Evolutionary conservation across 2,113 vertebrate genomes (phyloP), one percentile per base, ranked within the genome.

Genomic region (Semnopithecus entellus): DNA sequence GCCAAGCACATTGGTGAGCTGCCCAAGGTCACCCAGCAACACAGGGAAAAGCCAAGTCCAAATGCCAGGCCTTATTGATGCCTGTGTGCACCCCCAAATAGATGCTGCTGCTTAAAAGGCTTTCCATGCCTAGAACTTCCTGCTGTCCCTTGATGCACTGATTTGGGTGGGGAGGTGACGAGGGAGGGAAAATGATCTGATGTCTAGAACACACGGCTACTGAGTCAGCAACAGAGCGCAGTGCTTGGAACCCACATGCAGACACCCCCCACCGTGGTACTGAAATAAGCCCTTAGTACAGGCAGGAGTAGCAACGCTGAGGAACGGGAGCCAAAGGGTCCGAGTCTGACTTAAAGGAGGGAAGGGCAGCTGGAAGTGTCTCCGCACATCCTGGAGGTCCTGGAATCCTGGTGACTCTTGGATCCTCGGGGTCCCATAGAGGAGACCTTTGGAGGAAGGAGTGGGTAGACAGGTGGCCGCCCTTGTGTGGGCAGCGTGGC

Each of bases 231-330:
- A 3, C 32, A 8, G 43, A 48, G 18, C 0, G 11, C 70, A 20
- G 11, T 1, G 27, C 55, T 14, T 23, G 2, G 14, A 57, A 27
- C 27, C 43, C 27, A 45, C 7, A 38, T 25, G 55, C 27, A 0
- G 0, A 2, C 68, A 10, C 8, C 14, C 2, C 22, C 52, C 35
- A 4, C 52, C 0, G 16, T 50, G 9, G 72, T 12, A 38, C 81
- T 0, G 0, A 59, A 20, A 14, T 0, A 0, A 38, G 59, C 25
- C 0, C 0, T 14, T 4, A 5, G 48, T 38, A 2, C 3, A 0
- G 2, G 3, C 57, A 5, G 8, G 43, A 38, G 23, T 22, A 6
- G 8, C 20, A 1, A 13, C 1, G 66, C 11, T 38, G 32, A 59
- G 50, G 22, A 64, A 40, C 1, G 23, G 38, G 40, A 32, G 59